Base-by-base conservation (phyloP, 2,113 vertebrate genomes). In the Jaculus jaculus region DNA sequence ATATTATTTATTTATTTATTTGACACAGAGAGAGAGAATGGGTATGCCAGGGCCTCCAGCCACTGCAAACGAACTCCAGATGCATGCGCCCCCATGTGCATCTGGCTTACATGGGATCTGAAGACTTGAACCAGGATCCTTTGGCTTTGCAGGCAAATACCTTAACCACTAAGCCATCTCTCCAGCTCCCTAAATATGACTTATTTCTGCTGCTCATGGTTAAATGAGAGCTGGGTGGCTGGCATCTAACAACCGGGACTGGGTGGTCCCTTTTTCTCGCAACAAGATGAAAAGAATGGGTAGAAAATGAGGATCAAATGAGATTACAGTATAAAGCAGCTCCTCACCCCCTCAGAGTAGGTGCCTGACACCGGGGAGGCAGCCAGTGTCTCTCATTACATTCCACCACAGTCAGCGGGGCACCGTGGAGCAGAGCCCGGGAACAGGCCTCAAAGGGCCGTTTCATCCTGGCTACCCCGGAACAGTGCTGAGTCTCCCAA, bases 401-500 rank as follows among this genome's bases (percentile, higher is more conserved):
- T 37, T 85, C 90, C 73, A 37, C 20, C 34, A 23, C 75, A 7
- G 23, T 18, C 81, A 37, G 77, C 80, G 63, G 85, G 90, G 68
- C 12, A 32, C 89, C 65, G 69, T 69, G 69, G 37, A 17, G 34
- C 89, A 15, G 20, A 30, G 34, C 39, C 54, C 68, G 72, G 15
- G 37, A 75, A 47, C 61, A 77, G 87, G 47, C 82, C 93, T 87
- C 51, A 39, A 66, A 80, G 90, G 75, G 66, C 54, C 7, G 15
- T 54, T 91, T 89, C 87, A 81, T 77, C 90, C 61, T 60, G 2
- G 2, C 71, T 66, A 7, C 28, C 39, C 79, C 3, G 4, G 90
- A 86, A 93, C 94, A 94, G 65, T 92, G 96, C 96, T 96, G 93
- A 95, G 93, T 94, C 93, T 96, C 83, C 82, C 39, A 7, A 96